These are phyloP conservation scores for Elgaria multicarinata DNA, from an alignment of 2,113 vertebrate species.

Conservation along the genomic window DNA sequence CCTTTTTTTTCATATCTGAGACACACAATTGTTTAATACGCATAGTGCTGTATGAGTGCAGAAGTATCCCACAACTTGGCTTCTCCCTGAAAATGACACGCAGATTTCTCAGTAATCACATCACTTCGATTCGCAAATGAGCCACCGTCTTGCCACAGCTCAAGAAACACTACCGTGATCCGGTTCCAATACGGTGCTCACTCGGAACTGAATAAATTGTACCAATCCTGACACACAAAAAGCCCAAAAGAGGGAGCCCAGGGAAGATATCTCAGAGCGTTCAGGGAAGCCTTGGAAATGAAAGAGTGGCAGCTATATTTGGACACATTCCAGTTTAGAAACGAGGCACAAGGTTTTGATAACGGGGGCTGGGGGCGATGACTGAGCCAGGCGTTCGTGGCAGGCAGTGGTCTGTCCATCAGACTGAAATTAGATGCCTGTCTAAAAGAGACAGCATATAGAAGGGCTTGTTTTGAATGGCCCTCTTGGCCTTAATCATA, in stretches of 20 bases:
- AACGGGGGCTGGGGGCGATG: not conserved
- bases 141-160: not conserved
- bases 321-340: constrained; percentile 19
- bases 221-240: not conserved
- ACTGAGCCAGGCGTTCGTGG: not conserved
- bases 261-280: not conserved
- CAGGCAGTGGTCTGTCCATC: not conserved
- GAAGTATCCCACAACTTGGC: not conserved
- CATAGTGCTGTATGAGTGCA: not conserved
- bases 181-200: not conserved
- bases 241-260: not conserved
- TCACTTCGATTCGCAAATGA: not conserved
- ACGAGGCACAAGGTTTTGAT: constrained; percentile 2
- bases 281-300: not conserved
- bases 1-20: no score
- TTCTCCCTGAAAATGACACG: not conserved
- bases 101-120: not conserved
- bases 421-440: constrained; percentile 2
- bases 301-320: constrained; percentile 3
- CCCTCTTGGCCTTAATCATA: not conserved
- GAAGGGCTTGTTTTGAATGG: not conserved
- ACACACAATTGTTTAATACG: not conserved
- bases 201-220: not conserved
- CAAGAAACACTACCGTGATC: not conserved
- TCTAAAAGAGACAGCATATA: constrained; percentile 9